These are phyloP conservation scores for Crotophaga sulcirostris DNA, from an alignment of 2,113 vertebrate species.

Conservation along the genomic window DNA sequence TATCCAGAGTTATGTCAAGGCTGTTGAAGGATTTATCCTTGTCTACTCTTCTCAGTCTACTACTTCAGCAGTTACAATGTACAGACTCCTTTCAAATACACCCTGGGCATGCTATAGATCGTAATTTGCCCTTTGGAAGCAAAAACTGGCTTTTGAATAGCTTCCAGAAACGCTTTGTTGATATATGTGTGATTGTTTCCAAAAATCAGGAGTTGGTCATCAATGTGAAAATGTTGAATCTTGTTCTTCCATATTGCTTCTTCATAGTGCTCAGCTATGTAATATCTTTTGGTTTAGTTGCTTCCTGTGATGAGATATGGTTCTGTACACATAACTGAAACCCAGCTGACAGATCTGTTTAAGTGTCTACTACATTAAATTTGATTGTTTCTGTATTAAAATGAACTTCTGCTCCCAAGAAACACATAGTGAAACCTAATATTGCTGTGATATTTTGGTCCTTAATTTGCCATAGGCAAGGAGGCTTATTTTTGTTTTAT, in stretches of 20 bases:
- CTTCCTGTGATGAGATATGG: not conserved
- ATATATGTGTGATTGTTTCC: not conserved
- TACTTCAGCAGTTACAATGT: not conserved
- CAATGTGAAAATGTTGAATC: not conserved
- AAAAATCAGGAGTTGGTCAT: not conserved
- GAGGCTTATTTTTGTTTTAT: not conserved
- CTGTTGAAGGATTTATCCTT: not conserved
- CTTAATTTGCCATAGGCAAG: not conserved
- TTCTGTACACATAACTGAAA: not conserved
- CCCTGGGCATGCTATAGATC: accelerated
- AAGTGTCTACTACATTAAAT: not conserved
- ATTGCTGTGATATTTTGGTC: not conserved
- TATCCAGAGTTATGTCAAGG: not conserved
- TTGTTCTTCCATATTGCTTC: not conserved
- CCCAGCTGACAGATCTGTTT: not conserved
- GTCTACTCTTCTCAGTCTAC: not conserved
- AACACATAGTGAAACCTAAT: not conserved
- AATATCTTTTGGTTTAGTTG: not conserved
- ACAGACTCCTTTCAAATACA: not conserved
- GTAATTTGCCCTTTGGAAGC: not conserved
- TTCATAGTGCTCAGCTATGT: not conserved
- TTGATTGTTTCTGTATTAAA: not conserved
- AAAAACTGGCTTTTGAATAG: not conserved
- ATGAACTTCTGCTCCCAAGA: not conserved
- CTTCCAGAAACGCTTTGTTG: not conserved